Evolutionary conservation across 1,140 invertebrate genomes (phyloP).

Genomic region (Platyura marginata): DNA sequence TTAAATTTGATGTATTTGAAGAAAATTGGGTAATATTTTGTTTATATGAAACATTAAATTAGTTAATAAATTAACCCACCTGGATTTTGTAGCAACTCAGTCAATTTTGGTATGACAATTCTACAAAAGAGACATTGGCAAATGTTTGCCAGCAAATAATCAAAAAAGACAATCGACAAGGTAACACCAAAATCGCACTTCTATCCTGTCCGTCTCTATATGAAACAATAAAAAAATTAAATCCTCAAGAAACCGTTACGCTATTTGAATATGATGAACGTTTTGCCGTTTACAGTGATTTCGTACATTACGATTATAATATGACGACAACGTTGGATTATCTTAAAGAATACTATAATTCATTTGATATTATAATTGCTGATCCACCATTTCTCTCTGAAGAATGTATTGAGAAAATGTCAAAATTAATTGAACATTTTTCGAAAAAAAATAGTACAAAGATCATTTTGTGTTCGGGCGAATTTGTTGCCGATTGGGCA

Average conservation of each 20-base stretch:
- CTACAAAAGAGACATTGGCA: constrained; percentile 49
- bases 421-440: constrained; percentile 61
- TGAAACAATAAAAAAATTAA: constrained; percentile 34
- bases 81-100: constrained; percentile 67
- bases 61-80: constrained; percentile 1
- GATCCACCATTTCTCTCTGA: constrained; percentile 90
- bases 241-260: constrained; percentile 33
- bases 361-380: constrained; percentile 72
- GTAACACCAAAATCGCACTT: constrained; percentile 53
- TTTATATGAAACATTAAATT: constrained; percentile 2
- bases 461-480: constrained; percentile 78
- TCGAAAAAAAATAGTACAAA: constrained; percentile 42
- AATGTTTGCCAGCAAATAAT: constrained; percentile 36
- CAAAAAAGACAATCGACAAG: constrained; percentile 32
- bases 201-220: constrained; percentile 83
- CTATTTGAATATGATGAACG: constrained; percentile 68
- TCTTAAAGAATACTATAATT: constrained; percentile 32
- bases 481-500: constrained; percentile 54
- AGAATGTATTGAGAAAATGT: constrained; percentile 76
- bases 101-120: constrained; percentile 88
- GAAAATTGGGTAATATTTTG: constrained; percentile 60
- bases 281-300: constrained; percentile 67
- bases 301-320: constrained; percentile 72
- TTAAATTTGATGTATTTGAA: constrained; percentile 38
- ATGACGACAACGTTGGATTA: constrained; percentile 41